These are phyloP conservation scores for Albula glossodonta DNA, from an alignment of 2,113 vertebrate species.

Conservation along the genomic window DNA sequence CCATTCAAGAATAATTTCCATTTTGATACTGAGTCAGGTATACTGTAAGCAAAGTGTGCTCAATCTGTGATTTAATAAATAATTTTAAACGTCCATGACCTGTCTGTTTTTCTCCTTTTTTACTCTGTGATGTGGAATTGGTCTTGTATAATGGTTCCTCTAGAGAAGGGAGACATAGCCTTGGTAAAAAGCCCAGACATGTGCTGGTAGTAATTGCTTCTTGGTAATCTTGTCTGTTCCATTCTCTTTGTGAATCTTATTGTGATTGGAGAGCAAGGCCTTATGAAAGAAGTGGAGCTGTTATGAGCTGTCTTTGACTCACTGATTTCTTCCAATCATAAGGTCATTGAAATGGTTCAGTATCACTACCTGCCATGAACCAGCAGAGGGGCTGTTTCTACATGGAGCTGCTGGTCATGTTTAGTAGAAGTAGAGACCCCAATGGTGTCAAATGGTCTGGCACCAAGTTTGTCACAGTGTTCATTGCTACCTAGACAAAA, in stretches of 20 bases:
- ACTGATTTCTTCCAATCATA: not conserved
- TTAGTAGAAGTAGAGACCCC: too few relatives aligned
- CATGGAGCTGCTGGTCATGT: too few relatives aligned
- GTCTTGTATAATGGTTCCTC: too few relatives aligned
- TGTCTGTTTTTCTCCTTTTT: not conserved
- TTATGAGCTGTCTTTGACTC: not conserved
- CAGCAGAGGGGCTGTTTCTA: too few relatives aligned
- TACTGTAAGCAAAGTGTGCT: constrained; percentile 1
- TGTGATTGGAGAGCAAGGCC: not conserved
- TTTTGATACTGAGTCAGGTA: not conserved
- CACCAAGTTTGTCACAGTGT: too few relatives aligned
- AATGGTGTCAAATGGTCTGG: too few relatives aligned
- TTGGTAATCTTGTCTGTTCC: not conserved
- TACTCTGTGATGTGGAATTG: too few relatives aligned
- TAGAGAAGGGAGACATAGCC: too few relatives aligned
- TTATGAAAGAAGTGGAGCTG: not conserved
- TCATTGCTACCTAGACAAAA: too few relatives aligned
- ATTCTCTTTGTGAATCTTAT: not conserved
- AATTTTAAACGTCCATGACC: not conserved
- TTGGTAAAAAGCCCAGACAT: not conserved
- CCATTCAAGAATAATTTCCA: not conserved
- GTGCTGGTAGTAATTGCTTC: not conserved
- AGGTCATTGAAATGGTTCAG: not conserved
- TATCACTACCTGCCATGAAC: too few relatives aligned
- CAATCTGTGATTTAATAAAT: constrained; percentile 24